Conservation (phyloP, 2,888 invertebrate species). For the Nineta flava region DNA sequence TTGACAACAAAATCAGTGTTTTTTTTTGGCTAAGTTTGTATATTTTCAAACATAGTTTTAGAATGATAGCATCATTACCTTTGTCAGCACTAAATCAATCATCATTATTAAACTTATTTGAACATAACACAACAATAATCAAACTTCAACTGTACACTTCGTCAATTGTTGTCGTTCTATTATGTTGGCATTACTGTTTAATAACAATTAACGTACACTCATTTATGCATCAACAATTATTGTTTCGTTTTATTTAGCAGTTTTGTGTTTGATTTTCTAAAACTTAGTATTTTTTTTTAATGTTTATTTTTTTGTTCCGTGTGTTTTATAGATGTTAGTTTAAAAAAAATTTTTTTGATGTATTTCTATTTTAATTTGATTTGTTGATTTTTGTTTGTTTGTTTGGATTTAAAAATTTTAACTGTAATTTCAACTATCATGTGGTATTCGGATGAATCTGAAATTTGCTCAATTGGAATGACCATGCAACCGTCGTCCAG, state of each 20-base stretch:
- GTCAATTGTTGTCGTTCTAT: too few relatives aligned
- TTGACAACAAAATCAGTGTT: neutral
- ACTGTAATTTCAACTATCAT: slow-evolving; percentile 22
- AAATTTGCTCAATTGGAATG: slow-evolving; percentile 79
- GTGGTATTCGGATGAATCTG: slow-evolving; percentile 54
- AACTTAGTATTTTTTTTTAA: neutral
- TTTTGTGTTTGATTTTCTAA: neutral
- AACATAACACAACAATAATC: too few relatives aligned
- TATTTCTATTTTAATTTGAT: neutral
- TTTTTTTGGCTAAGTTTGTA: neutral
- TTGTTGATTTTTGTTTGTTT: neutral
- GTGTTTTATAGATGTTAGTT: too few relatives aligned
- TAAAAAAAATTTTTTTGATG: too few relatives aligned
- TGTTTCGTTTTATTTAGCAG: neutral
- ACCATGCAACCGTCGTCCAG: slow-evolving; percentile 54
- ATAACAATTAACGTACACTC: too few relatives aligned
- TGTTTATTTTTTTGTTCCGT: neutral
- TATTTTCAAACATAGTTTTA: neutral
- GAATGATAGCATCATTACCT: too few relatives aligned
- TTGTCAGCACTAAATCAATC: too few relatives aligned
- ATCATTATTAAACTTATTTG: too few relatives aligned
- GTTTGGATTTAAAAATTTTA: neutral
- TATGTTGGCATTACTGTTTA: too few relatives aligned
- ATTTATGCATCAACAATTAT: neutral
- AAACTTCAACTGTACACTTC: too few relatives aligned